Conservation (phyloP, 1,140 invertebrate genomes). For the Papilio aristodemus region DNA sequence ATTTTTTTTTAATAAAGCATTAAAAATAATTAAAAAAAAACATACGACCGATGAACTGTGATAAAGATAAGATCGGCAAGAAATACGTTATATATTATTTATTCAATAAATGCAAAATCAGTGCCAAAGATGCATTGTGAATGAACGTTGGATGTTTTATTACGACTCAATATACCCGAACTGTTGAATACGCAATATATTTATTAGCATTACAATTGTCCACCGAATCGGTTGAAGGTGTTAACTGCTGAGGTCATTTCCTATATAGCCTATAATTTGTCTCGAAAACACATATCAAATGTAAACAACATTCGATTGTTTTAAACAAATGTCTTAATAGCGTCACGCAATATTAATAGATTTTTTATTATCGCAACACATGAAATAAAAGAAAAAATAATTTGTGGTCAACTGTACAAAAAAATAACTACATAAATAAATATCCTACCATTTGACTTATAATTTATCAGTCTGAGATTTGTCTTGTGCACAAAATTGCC, state of each 20-base stretch:
- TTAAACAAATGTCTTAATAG: slow-evolving; percentile 31
- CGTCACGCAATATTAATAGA: not conserved
- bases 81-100: slow-evolving; percentile 61
- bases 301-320: slow-evolving; percentile 23
- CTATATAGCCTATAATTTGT: slow-evolving; percentile 47
- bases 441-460: too few species aligned
- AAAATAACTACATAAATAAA: too few species aligned
- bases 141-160: slow-evolving; percentile 40
- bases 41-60: slow-evolving; percentile 72
- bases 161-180: slow-evolving; percentile 27
- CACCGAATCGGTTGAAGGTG: slow-evolving; percentile 27
- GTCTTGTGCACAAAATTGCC: too few species aligned
- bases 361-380: not conserved
- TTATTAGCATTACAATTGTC: slow-evolving; percentile 34
- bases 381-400: too few species aligned
- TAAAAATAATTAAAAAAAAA: slow-evolving; percentile 71
- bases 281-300: slow-evolving; percentile 38
- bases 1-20: slow-evolving; percentile 60
- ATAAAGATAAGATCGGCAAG: slow-evolving; percentile 61
- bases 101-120: slow-evolving; percentile 73
- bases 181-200: slow-evolving; percentile 30
- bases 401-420: too few species aligned
- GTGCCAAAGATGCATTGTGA: slow-evolving; percentile 77
- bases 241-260: slow-evolving; percentile 63
- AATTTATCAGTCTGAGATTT: too few species aligned